Conservation (phyloP, 1,140 invertebrate species). For the Scaptomyza hsui region DNA sequence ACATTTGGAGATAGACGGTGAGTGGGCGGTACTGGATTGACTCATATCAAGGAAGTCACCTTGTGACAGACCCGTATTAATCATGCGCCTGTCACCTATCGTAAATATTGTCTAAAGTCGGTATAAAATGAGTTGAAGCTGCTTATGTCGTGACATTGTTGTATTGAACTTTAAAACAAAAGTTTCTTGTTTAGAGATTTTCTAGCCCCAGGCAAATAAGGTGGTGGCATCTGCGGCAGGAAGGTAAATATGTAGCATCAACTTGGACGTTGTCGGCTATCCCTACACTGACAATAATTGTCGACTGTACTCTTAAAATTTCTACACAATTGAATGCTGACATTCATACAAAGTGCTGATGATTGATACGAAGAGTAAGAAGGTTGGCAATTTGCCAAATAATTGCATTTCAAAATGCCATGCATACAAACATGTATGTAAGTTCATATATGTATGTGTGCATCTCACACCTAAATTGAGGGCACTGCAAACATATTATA, state of each 20-base stretch:
- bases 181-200: conserved; percentile 57
- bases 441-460: neutral
- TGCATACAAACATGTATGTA: neutral
- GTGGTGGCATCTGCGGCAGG: conserved; percentile 26
- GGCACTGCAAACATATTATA: conserved; percentile 57
- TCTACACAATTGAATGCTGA: neutral
- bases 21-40: conserved; percentile 26
- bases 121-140: conserved; percentile 66
- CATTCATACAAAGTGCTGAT: conserved; percentile 22
- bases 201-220: conserved; percentile 2
- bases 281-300: conserved; percentile 10
- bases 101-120: conserved; percentile 75
- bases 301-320: conserved; percentile 53
- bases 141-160: conserved; percentile 34
- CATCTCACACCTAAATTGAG: conserved; percentile 44
- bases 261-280: too few relatives aligned
- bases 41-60: conserved; percentile 54
- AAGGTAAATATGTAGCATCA: conserved; percentile 36
- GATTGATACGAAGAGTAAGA: conserved; percentile 54
- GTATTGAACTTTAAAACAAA: conserved; percentile 68
- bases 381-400: conserved; percentile 60
- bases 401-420: conserved; percentile 49
- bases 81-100: conserved; percentile 74
- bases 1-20: conserved; percentile 32
- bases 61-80: conserved; percentile 61